Conservation (phyloP, 2,797 vertebrate genomes). For the Ciconia nigra region DNA sequence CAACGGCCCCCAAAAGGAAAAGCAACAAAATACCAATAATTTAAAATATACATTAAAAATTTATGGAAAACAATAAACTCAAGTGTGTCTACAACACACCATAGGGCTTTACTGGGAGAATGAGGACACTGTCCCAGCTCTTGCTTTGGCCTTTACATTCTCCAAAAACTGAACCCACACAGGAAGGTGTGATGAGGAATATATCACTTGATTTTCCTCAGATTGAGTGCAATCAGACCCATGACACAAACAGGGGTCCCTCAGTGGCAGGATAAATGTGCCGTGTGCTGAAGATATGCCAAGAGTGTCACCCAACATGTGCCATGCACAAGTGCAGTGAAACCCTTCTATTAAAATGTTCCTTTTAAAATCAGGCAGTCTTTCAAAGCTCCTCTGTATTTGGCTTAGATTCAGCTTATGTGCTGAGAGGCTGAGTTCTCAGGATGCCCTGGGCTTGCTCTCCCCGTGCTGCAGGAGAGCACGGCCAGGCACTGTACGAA, state of each 20-base stretch:
- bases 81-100: neutral
- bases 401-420: neutral
- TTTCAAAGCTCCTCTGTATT: neutral
- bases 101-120: neutral
- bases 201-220: neutral
- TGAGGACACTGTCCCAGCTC: neutral
- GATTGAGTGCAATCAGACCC: neutral
- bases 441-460: neutral
- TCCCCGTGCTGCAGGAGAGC: neutral
- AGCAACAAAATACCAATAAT: neutral
- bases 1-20: neutral
- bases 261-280: neutral
- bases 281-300: neutral
- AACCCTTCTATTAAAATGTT: neutral
- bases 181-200: neutral
- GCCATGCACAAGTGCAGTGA: neutral
- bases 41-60: neutral
- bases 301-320: neutral
- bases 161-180: neutral
- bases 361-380: neutral
- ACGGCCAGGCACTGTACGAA: rapidly evolving
- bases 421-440: neutral
- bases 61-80: neutral
- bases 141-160: neutral
- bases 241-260: neutral